Conservation (phyloP, 1,140 invertebrate species). For the Pseudomyrmex cubaensis region DNA sequence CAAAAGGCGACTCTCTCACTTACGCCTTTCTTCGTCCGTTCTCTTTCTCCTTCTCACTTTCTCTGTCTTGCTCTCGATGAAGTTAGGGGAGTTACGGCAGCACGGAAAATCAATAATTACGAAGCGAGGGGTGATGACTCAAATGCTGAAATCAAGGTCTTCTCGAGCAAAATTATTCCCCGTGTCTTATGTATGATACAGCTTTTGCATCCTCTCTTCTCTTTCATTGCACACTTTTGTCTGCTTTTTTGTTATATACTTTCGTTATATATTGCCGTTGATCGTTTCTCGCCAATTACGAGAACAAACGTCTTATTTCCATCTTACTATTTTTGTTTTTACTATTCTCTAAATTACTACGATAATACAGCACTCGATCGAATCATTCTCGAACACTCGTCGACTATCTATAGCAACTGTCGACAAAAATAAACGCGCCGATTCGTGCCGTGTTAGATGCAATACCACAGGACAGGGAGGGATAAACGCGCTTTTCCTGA, state of each 20-base stretch:
- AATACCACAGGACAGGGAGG: neutral
- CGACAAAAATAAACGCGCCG: neutral
- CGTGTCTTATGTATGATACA: slow-evolving; percentile 66
- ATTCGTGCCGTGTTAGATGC: neutral
- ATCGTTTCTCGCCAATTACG: neutral
- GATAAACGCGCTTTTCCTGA: neutral
- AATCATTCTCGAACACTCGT: neutral
- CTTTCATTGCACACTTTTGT: slow-evolving; percentile 23
- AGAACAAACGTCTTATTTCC: neutral
- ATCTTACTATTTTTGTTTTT: neutral
- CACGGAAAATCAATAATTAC: slow-evolving; percentile 86
- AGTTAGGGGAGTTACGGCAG: slow-evolving; percentile 84
- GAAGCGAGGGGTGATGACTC: slow-evolving; percentile 84
- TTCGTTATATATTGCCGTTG: neutral
- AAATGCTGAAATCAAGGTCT: slow-evolving; percentile 85
- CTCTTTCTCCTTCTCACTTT: slow-evolving; percentile 66
- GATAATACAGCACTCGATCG: neutral
- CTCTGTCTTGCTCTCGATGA: slow-evolving; percentile 76
- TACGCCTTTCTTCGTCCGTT: slow-evolving; percentile 49
- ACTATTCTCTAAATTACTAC: neutral
- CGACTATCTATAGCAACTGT: neutral
- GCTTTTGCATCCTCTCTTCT: slow-evolving; percentile 28
- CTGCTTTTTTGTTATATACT: neutral
- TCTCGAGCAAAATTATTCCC: slow-evolving; percentile 80
- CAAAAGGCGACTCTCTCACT: slow-evolving; percentile 81